Conservation (phyloP, 1,140 invertebrate genomes). For the Gryllus bimaculatus region DNA sequence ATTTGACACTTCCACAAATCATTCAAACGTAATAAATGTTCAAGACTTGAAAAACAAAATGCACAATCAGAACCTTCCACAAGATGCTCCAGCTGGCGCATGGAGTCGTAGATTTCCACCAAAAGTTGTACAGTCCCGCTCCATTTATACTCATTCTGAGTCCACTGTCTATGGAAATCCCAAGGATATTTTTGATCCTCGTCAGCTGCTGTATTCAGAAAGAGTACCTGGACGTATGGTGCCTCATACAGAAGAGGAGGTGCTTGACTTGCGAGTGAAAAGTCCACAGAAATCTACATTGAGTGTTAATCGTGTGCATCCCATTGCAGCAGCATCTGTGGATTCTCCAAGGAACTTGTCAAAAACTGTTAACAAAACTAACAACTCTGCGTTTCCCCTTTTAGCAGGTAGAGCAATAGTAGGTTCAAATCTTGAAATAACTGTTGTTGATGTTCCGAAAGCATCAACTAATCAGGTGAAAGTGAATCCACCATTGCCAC, state of each 20-base stretch:
- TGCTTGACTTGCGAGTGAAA: slow-evolving; percentile 16
- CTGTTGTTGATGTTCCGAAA: slow-evolving; percentile 38
- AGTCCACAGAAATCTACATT: slow-evolving; percentile 17
- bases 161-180: slow-evolving; percentile 34
- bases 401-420: slow-evolving; percentile 31
- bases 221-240: not conserved
- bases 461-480: slow-evolving; percentile 21
- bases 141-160: slow-evolving; percentile 51
- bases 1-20: not conserved
- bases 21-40: not conserved
- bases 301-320: slow-evolving; percentile 12
- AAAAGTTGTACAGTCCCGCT: slow-evolving; percentile 41
- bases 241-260: slow-evolving; percentile 14
- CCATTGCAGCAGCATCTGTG: slow-evolving; percentile 30
- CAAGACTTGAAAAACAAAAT: slow-evolving; percentile 24
- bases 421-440: slow-evolving; percentile 50
- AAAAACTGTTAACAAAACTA: slow-evolving; percentile 18
- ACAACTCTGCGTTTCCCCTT: slow-evolving; percentile 29
- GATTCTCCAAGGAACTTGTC: slow-evolving; percentile 30
- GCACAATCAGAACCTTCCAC: slow-evolving; percentile 10
- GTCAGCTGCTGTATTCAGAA: slow-evolving; percentile 2
- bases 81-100: not conserved
- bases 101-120: not conserved
- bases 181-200: slow-evolving; percentile 19
- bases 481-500: slow-evolving; percentile 7